Evolutionary conservation across 2,888 invertebrate species (phyloP).

Genomic region (Pinctada fucata): DNA sequence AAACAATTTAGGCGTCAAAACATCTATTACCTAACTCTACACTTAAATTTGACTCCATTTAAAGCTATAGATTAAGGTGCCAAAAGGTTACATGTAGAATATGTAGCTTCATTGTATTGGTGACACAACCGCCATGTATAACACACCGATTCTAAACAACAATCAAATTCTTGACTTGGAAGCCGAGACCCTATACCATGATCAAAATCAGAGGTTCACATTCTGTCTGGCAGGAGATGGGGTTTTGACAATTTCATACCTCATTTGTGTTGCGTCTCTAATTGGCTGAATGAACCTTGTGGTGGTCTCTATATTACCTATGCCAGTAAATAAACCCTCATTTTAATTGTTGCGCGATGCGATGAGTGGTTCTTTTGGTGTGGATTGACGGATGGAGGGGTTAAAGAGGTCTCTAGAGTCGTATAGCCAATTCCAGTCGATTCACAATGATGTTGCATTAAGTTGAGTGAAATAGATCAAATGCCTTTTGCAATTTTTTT

Average conservation of each 20-base stretch:
- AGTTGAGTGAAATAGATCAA: too few relatives aligned
- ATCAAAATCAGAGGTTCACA: background rate
- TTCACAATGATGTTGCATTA: too few relatives aligned
- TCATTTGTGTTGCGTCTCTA: background rate
- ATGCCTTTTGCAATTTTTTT: too few relatives aligned
- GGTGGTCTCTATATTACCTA: background rate
- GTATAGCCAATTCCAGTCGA: too few relatives aligned
- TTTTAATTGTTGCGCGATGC: background rate
- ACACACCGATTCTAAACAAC: background rate
- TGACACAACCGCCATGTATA: background rate
- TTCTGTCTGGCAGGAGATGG: background rate
- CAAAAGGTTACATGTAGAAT: background rate
- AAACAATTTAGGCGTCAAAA: too few relatives aligned
- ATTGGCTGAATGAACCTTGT: background rate
- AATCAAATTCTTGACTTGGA: background rate
- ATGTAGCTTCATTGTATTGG: background rate
- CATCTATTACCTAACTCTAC: too few relatives aligned
- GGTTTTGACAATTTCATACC: constrained; percentile 1
- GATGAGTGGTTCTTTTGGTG: background rate
- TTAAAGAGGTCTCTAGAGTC: too few relatives aligned
- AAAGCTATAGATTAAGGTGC: background rate
- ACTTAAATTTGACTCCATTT: too few relatives aligned
- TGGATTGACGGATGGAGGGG: too few relatives aligned
- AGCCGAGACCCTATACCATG: background rate
- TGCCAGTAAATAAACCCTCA: background rate